phyloP scores from a whole-genome alignment of 2,888 invertebrate species.

The Eremobia ochroleuca region DNA sequence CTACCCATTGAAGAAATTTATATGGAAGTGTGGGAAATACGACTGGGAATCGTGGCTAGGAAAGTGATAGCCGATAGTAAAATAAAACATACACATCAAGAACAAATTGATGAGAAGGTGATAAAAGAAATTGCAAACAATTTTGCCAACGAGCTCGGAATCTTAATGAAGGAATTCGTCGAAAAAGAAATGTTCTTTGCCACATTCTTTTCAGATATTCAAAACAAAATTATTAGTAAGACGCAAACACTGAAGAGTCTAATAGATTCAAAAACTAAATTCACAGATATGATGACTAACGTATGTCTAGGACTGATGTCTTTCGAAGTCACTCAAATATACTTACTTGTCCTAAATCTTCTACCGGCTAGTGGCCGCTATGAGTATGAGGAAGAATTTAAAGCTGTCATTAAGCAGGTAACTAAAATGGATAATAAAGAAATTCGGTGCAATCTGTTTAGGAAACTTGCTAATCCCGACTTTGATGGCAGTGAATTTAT shows the following conservation, averaged over 20 bases:
- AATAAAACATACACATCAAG: slow-evolving; percentile 11
- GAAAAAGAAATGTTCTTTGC: slow-evolving; percentile 52
- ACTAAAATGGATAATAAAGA: slow-evolving; percentile 65
- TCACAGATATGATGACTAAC: slow-evolving; percentile 33
- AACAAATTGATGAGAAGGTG: not conserved
- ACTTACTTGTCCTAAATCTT: slow-evolving; percentile 67
- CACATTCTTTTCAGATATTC: slow-evolving; percentile 26
- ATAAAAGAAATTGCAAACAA: slow-evolving; percentile 46
- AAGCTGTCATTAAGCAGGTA: slow-evolving; percentile 60
- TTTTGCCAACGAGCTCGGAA: slow-evolving; percentile 67
- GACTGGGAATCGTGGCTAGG: slow-evolving; percentile 62
- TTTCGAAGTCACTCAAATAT: slow-evolving; percentile 60
- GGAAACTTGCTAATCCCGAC: slow-evolving; percentile 64
- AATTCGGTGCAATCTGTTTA: slow-evolving; percentile 63
- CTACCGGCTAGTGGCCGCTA: slow-evolving; percentile 50
- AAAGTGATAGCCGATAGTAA: slow-evolving; percentile 50
- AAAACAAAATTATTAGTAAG: slow-evolving; percentile 20
- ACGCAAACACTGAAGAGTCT: slow-evolving; percentile 1
- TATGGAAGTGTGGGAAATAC: slow-evolving; percentile 70
- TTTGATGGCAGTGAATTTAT: slow-evolving; percentile 44
- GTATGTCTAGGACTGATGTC: slow-evolving; percentile 46
- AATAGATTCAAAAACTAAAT: not conserved
- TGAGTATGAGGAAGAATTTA: slow-evolving; percentile 49
- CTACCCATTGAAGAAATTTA: slow-evolving; percentile 68
- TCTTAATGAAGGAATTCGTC: slow-evolving; percentile 63